Evolutionary conservation across 2,113 vertebrate species (phyloP).

Genomic region (Takifugu bimaculatus): DNA sequence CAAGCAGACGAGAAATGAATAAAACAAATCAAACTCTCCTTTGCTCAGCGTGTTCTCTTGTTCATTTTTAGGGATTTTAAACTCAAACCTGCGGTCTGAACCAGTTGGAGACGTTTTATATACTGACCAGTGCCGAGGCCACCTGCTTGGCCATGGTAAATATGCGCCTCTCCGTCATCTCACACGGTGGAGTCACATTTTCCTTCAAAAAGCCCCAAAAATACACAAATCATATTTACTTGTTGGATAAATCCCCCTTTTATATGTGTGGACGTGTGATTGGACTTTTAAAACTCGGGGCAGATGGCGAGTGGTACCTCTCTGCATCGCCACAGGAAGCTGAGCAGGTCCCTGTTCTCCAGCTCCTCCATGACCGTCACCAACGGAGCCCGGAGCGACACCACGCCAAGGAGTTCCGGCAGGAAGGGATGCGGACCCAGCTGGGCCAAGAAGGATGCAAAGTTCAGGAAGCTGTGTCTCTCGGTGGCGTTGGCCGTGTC

Average conservation of each 20-base stretch:
- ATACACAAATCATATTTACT: background rate
- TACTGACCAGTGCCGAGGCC: slow-evolving; percentile 74
- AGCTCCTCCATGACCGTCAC: slow-evolving; percentile 76
- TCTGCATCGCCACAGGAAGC: slow-evolving; percentile 75
- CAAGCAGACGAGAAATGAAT: too few relatives aligned
- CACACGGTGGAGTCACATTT: slow-evolving; percentile 49
- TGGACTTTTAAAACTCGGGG: background rate
- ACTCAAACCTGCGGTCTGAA: too few relatives aligned
- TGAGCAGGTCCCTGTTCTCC: slow-evolving; percentile 75
- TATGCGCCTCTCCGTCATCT: slow-evolving; percentile 73
- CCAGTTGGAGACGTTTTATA: background rate
- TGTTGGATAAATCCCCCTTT: background rate
- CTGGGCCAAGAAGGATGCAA: slow-evolving; percentile 75
- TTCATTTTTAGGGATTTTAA: too few relatives aligned
- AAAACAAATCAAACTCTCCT: too few relatives aligned
- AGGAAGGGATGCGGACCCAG: slow-evolving; percentile 77
- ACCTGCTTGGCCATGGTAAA: slow-evolving; percentile 75
- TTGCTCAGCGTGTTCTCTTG: too few relatives aligned
- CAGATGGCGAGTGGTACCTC: slow-evolving; percentile 49
- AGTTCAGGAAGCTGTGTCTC: slow-evolving; percentile 71
- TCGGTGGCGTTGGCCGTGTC: slow-evolving; percentile 70
- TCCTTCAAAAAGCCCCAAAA: slow-evolving; percentile 50
- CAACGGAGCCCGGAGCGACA: slow-evolving; percentile 72
- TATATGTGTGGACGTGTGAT: background rate
- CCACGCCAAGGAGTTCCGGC: slow-evolving; percentile 74